Base-by-base conservation (phyloP, 2,113 vertebrate genomes). In the Pteropus alecto region DNA sequence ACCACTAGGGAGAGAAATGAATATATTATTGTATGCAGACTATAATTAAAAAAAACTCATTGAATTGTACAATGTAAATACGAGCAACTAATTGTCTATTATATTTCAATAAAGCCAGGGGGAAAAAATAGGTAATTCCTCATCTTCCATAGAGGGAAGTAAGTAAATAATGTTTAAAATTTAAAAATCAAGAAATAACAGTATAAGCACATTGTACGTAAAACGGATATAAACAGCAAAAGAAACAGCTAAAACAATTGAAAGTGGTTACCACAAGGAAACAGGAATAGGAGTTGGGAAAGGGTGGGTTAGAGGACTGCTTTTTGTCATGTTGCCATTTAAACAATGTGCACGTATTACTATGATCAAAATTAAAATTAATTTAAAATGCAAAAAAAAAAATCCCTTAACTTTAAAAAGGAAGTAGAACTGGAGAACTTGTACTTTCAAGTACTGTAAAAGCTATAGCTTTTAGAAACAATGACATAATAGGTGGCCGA, bases 311-410 rank as follows among this genome's bases (percentile, higher is more conserved):
- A 73, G 30, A 51, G 63, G 19, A 51, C 43, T 90, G 70, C 60
- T 88, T 91, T 97, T 82, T 92, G 88, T 94, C 60, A 94, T 95
- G 68, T 94, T 93, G 82, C 79, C 95, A 85, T 63, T 82, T 85
- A 93, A 96, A 90, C n/a, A 71, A 87, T 43, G 56, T 94, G 71
- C 48, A 56, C 77, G 70, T 73, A 58, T 77, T 85, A 82, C 82
- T 96, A 97, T 96, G 87, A 95, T 96, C 81, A 91, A 95, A 95
- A 93, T 95, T 94, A 89, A 96, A 93, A 84, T 87, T 70, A 93
- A 93, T 84, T 90, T 76, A 81, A 92, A 87, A 63, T 79, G 58
- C 96, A 96, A 96, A 51, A 51, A 48, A 46, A 46, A 51, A 51
- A 51, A 51, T 51, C 15, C 15, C 51, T 51, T 48, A 70, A 83